A percentile compares a stretch with the other conserved stretches of the same genome.
These are phyloP conservation scores for Pholis gunnellus DNA, from an alignment of 2,113 vertebrate genomes.

Conservation along the genomic window DNA sequence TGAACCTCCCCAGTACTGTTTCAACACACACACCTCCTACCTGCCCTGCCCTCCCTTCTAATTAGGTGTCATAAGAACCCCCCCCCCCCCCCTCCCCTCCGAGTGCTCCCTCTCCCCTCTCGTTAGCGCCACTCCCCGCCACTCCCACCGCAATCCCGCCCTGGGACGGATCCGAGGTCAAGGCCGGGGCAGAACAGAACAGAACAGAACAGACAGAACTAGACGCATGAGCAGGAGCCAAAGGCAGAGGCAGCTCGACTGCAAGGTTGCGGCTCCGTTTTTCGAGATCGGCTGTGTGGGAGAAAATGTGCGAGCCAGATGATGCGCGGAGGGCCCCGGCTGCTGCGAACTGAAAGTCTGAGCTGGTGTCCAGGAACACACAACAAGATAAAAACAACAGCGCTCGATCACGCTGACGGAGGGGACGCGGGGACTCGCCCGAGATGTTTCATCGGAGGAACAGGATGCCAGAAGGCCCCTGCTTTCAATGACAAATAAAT, in stretches of 20 bases:
- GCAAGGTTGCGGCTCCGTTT: conserved; percentile 30
- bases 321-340: conserved; percentile 52
- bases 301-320: conserved; percentile 79
- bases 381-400: conserved; percentile 74
- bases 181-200: conserved; percentile 54
- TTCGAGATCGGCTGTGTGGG: conserved; percentile 42
- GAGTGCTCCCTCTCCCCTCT: conserved; percentile 61
- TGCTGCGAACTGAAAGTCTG: conserved; percentile 54
- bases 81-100: neutral
- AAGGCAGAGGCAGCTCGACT: conserved; percentile 35
- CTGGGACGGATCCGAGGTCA: conserved; percentile 69
- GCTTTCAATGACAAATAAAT: conserved; percentile 74
- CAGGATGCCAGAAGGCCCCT: conserved; percentile 62
- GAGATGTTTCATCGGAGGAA: conserved; percentile 68
- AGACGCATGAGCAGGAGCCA: conserved; percentile 31
- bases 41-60: conserved; percentile 69
- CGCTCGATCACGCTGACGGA: conserved; percentile 65
- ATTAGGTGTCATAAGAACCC: conserved; percentile 71
- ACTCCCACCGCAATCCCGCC: conserved; percentile 57
- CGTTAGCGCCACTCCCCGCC: conserved; percentile 60
- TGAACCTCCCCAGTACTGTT: conserved; percentile 33
- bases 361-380: conserved; percentile 67
- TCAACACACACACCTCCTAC: conserved; percentile 55
- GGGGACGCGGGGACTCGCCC: conserved; percentile 35
- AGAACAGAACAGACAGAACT: conserved; percentile 44